Percentiles rank a stretch among this genome's conserved stretches.
Evolutionary conservation across 2,888 invertebrate genomes (phyloP).

Genomic region (Limnephilus auricula): DNA sequence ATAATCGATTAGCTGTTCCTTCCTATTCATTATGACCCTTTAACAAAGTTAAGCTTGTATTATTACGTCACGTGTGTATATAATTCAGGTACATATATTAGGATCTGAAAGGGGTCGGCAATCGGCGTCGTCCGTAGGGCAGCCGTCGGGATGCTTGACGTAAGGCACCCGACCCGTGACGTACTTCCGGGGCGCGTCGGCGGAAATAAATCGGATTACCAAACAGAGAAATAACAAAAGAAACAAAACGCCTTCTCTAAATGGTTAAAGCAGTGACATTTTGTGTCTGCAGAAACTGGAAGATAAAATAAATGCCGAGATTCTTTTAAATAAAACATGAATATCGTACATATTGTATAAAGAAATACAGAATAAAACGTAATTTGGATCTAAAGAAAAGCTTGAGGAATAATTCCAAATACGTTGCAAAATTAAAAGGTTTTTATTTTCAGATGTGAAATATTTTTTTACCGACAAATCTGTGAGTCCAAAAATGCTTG

Average conservation of each 20-base stretch:
- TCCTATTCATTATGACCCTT: too few relatives aligned
- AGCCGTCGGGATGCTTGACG: constrained; percentile 26
- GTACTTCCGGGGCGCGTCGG: neutral
- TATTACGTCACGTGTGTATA: neutral
- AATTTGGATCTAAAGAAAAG: too few relatives aligned
- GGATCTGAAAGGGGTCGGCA: constrained; percentile 20
- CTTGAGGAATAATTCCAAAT: neutral
- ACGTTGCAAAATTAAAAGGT: neutral
- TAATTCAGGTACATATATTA: neutral
- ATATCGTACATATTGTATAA: neutral
- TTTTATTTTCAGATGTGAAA: neutral
- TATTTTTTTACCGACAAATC: neutral
- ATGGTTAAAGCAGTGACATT: constrained; percentile 9
- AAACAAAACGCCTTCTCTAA: neutral
- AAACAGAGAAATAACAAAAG: constrained; percentile 40
- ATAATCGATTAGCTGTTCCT: too few relatives aligned
- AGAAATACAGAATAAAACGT: too few relatives aligned
- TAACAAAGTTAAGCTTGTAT: neutral
- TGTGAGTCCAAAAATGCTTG: neutral
- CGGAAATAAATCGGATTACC: constrained; percentile 46
- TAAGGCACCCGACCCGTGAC: constrained; percentile 5
- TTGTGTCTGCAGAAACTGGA: neutral
- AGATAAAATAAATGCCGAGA: neutral
- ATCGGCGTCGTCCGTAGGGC: neutral
- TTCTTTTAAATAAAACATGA: neutral